Evolutionary conservation across 2,113 vertebrate species (phyloP).

Genomic region (Boleophthalmus pectinirostris): DNA sequence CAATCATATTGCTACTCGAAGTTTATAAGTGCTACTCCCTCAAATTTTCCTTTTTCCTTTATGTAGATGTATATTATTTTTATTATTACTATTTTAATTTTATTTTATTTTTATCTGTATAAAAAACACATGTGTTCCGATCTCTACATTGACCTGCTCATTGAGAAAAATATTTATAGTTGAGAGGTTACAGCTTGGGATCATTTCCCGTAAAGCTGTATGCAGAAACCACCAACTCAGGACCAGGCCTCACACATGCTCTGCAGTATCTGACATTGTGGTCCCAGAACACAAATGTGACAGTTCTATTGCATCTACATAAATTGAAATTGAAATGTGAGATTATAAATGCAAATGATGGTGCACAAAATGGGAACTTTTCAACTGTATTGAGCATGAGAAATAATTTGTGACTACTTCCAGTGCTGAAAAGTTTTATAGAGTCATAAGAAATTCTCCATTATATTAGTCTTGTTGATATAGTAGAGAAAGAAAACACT

Average conservation of each 20-base stretch:
- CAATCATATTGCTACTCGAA: not conserved
- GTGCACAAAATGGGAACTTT: not conserved
- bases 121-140: not conserved
- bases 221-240: not conserved
- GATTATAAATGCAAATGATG: not conserved
- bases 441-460: too few species aligned
- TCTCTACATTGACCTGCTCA: not conserved
- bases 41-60: too few species aligned
- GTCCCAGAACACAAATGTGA: not conserved
- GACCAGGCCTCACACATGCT: not conserved
- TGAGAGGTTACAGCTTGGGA: too few species aligned
- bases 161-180: not conserved
- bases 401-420: too few species aligned
- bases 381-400: too few species aligned
- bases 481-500: too few species aligned
- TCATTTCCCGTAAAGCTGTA: not conserved
- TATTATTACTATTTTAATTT: too few species aligned
- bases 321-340: conserved; percentile 1
- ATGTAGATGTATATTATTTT: too few species aligned
- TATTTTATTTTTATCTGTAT: too few species aligned
- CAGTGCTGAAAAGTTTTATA: too few species aligned
- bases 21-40: too few species aligned
- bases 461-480: too few species aligned
- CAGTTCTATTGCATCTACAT: not conserved
- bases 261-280: not conserved